These are phyloP conservation scores for Carpatolechia fugitivella DNA, from an alignment of 2,888 invertebrate species.

Conservation along the genomic window DNA sequence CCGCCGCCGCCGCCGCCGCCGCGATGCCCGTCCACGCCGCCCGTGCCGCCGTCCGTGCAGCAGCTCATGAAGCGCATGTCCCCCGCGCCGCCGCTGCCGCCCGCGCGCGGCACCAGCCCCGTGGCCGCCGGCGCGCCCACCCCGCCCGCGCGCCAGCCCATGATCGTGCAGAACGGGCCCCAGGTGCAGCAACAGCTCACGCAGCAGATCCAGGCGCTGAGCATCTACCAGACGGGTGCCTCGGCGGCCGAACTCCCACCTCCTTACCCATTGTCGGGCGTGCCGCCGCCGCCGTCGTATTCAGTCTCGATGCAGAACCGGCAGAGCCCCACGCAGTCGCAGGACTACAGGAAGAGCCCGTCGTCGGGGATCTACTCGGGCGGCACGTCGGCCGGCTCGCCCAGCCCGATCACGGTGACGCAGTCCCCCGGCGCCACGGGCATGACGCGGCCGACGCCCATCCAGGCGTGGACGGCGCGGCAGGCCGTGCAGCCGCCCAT, in stretches of 20 bases:
- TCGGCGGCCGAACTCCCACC: conserved; percentile 83
- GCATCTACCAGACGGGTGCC: conserved; percentile 83
- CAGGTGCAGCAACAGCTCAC: conserved; percentile 91
- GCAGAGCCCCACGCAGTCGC: conserved; percentile 90
- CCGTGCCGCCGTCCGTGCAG: conserved; percentile 82
- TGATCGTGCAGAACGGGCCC: conserved; percentile 90
- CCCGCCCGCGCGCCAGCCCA: conserved; percentile 83
- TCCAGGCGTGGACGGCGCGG: conserved; percentile 90
- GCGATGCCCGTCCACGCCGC: conserved; percentile 84
- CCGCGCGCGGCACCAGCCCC: conserved; percentile 86
- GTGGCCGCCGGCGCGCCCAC: conserved; percentile 82
- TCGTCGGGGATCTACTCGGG: conserved; percentile 93
- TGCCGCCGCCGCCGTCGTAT: conserved; percentile 90
- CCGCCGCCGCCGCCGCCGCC: conserved; percentile 88
- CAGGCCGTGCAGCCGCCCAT: conserved; percentile 96
- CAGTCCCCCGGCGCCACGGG: conserved; percentile 81
- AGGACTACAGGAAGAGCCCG: conserved; percentile 91
- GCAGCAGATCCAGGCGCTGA: conserved; percentile 93
- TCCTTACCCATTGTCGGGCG: conserved; percentile 82
- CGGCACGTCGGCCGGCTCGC: conserved; percentile 89
- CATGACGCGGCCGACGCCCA: conserved; percentile 88
- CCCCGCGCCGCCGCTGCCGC: conserved; percentile 81
- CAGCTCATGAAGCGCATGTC: conserved; percentile 81
- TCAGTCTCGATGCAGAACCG: conserved; percentile 92
- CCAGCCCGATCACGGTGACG: conserved; percentile 88